Conservation (phyloP, 2,888 invertebrate genomes). For the Drosophila meridionalis region DNA sequence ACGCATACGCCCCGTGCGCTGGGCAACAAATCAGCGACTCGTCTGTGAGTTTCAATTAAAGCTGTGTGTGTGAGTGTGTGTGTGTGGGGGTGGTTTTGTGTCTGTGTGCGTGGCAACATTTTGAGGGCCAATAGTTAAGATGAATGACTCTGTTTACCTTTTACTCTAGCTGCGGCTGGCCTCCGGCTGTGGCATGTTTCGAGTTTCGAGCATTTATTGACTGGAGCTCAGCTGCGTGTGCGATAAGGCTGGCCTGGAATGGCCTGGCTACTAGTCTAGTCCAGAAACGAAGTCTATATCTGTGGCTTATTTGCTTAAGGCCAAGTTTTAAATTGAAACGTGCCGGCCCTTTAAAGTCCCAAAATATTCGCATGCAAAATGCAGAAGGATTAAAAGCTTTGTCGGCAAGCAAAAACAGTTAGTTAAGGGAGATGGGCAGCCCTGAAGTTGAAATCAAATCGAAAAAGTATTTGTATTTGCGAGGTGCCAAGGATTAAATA, state of each 20-base stretch:
- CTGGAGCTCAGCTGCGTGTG: neutral
- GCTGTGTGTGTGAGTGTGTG: conserved; percentile 7
- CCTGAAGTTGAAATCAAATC: neutral
- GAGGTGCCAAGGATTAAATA: neutral
- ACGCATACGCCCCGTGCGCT: conserved; percentile 75
- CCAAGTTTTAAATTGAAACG: conserved; percentile 70
- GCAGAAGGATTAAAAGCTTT: conserved; percentile 61
- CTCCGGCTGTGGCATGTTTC: conserved; percentile 49
- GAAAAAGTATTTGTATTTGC: conserved; percentile 6
- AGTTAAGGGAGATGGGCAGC: neutral
- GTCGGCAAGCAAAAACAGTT: conserved; percentile 24
- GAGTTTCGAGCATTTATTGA: conserved; percentile 37
- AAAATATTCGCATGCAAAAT: conserved; percentile 55
- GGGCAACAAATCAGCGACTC: conserved; percentile 61
- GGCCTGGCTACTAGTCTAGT: neutral
- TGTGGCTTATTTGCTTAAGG: conserved; percentile 67
- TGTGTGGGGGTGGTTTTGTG: neutral
- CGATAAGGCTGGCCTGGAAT: too few species aligned
- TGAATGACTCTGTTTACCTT: conserved; percentile 70
- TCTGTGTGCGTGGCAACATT: neutral
- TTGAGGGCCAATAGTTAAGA: conserved; percentile 54
- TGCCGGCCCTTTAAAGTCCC: conserved; percentile 31
- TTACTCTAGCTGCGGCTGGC: conserved; percentile 27
- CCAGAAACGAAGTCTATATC: conserved; percentile 4
- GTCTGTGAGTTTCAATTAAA: conserved; percentile 76